A percentile compares a stretch with the other conserved stretches of the same genome.
Conservation (phyloP, 2,113 vertebrate genomes). For the Coregonus clupeaformis region DNA sequence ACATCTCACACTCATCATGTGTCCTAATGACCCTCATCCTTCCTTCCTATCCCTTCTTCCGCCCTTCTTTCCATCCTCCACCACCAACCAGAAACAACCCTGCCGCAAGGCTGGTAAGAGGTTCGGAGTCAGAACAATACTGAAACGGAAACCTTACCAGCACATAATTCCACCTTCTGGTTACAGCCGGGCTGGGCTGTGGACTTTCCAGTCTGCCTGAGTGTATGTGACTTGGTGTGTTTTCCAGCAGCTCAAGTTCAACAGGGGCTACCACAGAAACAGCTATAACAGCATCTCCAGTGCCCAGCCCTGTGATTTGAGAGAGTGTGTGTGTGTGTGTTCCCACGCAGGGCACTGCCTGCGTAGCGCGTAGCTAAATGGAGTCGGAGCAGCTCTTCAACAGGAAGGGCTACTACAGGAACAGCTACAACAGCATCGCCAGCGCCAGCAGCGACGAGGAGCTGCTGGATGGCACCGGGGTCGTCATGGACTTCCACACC, state of each 20-base stretch:
- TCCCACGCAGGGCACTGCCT: constrained; percentile 66
- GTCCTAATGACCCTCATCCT: not conserved
- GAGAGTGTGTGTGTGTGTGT: not conserved
- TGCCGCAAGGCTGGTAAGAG: not conserved
- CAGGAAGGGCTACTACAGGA: constrained; percentile 89
- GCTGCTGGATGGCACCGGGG: constrained; percentile 93
- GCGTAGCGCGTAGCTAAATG: constrained; percentile 85
- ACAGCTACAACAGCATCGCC: constrained; percentile 98
- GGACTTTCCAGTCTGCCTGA: not conserved
- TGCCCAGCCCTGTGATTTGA: not conserved
- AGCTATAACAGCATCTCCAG: too few species aligned
- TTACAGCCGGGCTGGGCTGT: not conserved
- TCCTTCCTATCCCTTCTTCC: not conserved
- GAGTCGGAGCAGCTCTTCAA: constrained; percentile 99
- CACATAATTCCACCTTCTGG: not conserved
- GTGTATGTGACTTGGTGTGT: not conserved
- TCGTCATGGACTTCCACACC: constrained; percentile 98
- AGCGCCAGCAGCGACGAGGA: constrained; percentile 99
- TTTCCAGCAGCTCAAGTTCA: not conserved
- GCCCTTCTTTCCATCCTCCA: not conserved
- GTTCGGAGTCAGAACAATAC: not conserved
- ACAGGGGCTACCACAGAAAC: too few species aligned
- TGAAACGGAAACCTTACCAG: not conserved
- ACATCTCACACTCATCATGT: not conserved
- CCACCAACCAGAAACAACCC: not conserved